phyloP scores from a whole-genome alignment of 2,113 vertebrate species.

The Pitta sordida region DNA sequence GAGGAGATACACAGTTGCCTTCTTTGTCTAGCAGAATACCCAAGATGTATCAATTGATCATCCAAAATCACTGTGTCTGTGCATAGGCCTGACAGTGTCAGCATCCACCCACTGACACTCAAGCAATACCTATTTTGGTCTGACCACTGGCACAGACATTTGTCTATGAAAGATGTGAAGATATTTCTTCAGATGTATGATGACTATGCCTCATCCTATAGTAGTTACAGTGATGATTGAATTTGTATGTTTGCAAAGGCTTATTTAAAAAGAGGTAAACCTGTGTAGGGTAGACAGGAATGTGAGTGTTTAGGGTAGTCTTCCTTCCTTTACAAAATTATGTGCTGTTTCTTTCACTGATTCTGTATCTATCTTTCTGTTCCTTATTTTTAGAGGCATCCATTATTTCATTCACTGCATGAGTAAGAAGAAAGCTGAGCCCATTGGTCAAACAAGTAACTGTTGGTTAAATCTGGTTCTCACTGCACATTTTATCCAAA shows the following conservation, averaged over 20 bases:
- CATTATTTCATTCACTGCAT: background rate
- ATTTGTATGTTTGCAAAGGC: background rate
- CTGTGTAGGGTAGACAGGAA: background rate
- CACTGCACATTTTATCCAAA: background rate
- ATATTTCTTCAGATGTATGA: background rate
- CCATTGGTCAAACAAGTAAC: background rate
- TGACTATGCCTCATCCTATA: background rate
- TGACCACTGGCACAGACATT: background rate
- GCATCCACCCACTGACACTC: fast-evolving
- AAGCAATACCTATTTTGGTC: background rate
- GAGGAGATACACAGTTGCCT: background rate
- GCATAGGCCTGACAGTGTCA: background rate
- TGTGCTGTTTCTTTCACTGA: background rate
- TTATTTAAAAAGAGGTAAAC: background rate
- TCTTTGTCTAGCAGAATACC: background rate
- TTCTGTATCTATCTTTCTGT: background rate
- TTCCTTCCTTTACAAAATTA: background rate
- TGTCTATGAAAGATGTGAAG: background rate
- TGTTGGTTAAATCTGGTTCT: background rate
- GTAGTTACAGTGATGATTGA: background rate
- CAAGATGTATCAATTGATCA: background rate
- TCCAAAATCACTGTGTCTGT: background rate
- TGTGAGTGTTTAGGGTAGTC: background rate
- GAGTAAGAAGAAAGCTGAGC: background rate
- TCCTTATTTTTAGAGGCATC: background rate